Evolutionary conservation across 2,113 vertebrate species (phyloP), one percentile per base, ranked within the genome.

Genomic region (Psephotus haematonotus): DNA sequence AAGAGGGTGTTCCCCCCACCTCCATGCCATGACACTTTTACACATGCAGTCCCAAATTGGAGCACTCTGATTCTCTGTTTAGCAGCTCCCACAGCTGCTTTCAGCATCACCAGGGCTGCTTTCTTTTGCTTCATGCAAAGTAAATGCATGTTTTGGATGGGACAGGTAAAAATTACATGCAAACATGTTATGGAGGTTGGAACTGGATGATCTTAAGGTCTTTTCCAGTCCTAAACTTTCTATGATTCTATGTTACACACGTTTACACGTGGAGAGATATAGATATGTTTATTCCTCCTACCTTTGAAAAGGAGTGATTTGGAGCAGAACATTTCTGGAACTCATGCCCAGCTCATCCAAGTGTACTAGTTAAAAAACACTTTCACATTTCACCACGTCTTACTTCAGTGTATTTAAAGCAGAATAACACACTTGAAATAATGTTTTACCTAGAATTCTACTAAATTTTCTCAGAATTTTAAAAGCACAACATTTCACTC

Each of bases 251-350:
- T 57, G 33, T 23, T n/a, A 59, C 33, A 31, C 43, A 35, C 3
- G 31, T 6, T 16, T 65, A 60, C 64, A 19, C 3, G 31, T 53
- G 28, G 12, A 17, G 41, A 44, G 0, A 0, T 35, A 23, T 9
- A 47, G 46, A 47, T 23, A n/a, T 8, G 39, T n/a, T 62, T 3
- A 17, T 85, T 60, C 10, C 28, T 72, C 6, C 29, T 76, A 1
- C 8, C 18, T 62, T 69, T 72, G 37, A 71, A 93, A 75, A 59
- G 2, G 37, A 88, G 15, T 19, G 2, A 82, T 46, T 63, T 67
- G 27, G 39, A 90, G 39, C 20, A 74, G 33, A 52, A 44, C 1
- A 35, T 57, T 82, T 77, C 35, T 69, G 52, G 35, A 68, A 82
- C 9, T 64, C 44, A 31, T 7, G 13, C 52, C 29, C 59, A 39